Evolutionary conservation across 2,113 vertebrate genomes (phyloP).

Genomic region (Lipotes vexillifer): DNA sequence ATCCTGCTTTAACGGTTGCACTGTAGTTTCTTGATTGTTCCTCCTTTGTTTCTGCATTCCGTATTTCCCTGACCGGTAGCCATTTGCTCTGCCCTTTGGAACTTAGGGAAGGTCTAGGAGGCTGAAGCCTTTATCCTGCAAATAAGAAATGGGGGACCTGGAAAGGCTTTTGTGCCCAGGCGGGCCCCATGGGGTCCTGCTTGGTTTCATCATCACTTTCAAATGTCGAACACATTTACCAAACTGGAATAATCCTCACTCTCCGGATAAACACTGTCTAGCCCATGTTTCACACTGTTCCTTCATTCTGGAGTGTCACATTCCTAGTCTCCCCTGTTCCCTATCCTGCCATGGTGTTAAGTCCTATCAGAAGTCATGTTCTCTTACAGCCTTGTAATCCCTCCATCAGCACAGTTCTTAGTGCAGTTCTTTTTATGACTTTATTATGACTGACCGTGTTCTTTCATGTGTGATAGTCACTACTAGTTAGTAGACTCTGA

Average conservation of each 20-base stretch:
- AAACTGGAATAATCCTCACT: background rate
- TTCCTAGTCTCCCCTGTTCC: background rate
- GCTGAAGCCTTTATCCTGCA: no score
- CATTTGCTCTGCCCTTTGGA: no score
- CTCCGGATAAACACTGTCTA: background rate
- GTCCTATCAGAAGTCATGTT: background rate
- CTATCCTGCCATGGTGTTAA: background rate
- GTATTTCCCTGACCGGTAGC: no score
- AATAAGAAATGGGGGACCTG: no score
- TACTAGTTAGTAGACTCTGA: background rate
- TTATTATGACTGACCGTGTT: background rate
- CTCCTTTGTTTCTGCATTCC: no score
- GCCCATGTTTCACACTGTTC: background rate
- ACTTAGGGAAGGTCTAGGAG: no score
- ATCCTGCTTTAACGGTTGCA: no score
- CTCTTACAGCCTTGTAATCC: background rate
- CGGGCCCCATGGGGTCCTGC: no score
- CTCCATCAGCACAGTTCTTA: background rate
- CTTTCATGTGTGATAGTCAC: background rate
- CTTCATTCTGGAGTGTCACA: background rate
- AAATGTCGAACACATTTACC: background rate
- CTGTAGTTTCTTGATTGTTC: no score
- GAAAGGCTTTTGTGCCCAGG: no score
- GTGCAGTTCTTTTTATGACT: background rate
- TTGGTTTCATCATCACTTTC: background rate